phyloP scores from a whole-genome alignment of 1,140 invertebrate genomes.

The Vanessa tameamea region DNA sequence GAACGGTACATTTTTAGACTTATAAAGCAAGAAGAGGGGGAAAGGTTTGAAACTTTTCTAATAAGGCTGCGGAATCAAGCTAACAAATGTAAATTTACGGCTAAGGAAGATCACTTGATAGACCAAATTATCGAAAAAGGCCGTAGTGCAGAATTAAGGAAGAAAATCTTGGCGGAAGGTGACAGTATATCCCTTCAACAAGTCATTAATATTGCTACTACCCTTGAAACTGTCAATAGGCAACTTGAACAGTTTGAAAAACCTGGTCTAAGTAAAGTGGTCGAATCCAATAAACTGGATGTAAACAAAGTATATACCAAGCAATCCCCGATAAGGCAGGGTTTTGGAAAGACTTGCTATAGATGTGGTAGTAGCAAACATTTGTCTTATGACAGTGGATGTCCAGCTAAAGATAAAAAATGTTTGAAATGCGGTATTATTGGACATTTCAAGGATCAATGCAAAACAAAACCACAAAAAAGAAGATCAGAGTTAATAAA shows the following conservation, averaged over 20 bases:
- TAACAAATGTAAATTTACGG: constrained; percentile 34
- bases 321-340: too few species aligned
- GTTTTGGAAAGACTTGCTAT: too few species aligned
- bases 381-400: too few species aligned
- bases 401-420: too few species aligned
- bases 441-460: too few species aligned
- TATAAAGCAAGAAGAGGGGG: constrained; percentile 12
- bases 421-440: too few species aligned
- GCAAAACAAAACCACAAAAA: too few species aligned
- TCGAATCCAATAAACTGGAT: too few species aligned
- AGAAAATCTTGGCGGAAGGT: constrained; percentile 5
- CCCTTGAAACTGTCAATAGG: constrained; percentile 9
- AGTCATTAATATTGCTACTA: constrained; percentile 10
- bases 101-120: constrained; percentile 28
- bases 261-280: too few species aligned
- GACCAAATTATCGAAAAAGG: neutral
- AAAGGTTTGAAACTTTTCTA: constrained; percentile 43
- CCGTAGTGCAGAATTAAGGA: neutral
- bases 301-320: too few species aligned
- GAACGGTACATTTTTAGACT: constrained; percentile 30
- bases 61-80: constrained; percentile 38
- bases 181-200: constrained; percentile 10
- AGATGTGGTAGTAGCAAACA: too few species aligned
- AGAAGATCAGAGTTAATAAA: too few species aligned
- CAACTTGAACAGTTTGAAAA: neutral